Percentiles rank a stretch among this genome's conserved stretches.
These are phyloP conservation scores for Enteromius radiatus DNA, from an alignment of 2,797 vertebrate genomes.

Conservation along the genomic window DNA sequence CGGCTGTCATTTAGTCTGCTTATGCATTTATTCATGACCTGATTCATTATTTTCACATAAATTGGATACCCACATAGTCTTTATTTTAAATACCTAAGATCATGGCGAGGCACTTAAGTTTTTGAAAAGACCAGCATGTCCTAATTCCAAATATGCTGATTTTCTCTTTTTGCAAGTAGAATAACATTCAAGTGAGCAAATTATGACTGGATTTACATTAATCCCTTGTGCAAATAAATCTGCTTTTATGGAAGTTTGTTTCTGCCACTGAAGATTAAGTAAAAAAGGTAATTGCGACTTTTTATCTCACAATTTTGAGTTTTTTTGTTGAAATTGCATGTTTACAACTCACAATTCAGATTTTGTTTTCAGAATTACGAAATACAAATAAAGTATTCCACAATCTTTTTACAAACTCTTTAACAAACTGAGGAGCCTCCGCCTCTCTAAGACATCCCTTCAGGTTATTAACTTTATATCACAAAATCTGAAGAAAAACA, in stretches of 20 bases:
- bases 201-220: too few species aligned
- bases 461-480: too few species aligned
- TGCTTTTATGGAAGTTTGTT: background rate
- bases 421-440: too few species aligned
- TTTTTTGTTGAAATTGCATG: too few species aligned
- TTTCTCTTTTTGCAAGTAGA: background rate
- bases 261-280: background rate
- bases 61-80: background rate
- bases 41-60: slow-evolving; percentile 5
- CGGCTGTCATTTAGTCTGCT: slow-evolving; percentile 4
- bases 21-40: slow-evolving; percentile 33
- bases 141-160: background rate
- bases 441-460: too few species aligned
- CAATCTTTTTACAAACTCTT: too few species aligned
- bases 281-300: background rate
- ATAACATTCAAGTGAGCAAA: too few species aligned
- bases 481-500: too few species aligned
- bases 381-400: background rate
- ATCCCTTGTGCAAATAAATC: background rate
- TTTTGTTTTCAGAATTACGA: background rate
- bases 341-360: too few species aligned
- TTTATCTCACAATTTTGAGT: background rate
- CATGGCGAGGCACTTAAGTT: background rate
- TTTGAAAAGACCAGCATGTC: slow-evolving; percentile 5
- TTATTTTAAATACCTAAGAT: background rate